Conservation (phyloP, 1,140 invertebrate genomes). For the Colletes gigas region DNA sequence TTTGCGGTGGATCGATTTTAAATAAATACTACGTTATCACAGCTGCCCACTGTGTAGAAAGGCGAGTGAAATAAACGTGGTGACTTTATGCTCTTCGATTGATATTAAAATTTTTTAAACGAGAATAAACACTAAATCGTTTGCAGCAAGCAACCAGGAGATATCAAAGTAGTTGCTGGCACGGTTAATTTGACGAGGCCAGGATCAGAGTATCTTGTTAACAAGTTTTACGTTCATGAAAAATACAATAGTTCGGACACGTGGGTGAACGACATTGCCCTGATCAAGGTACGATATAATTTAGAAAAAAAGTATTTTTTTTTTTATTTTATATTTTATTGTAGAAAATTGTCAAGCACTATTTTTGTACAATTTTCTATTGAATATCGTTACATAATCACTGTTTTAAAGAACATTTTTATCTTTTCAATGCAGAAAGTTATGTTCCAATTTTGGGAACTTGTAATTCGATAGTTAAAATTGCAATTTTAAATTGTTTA, state of each 20-base stretch:
- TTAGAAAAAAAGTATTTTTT: no score
- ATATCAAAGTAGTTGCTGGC: slow-evolving; percentile 34
- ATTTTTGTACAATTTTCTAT: no score
- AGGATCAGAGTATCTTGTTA: not conserved
- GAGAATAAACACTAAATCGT: not conserved
- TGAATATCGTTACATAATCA: no score
- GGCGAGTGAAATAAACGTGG: slow-evolving; percentile 28
- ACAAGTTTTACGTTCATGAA: slow-evolving; percentile 50
- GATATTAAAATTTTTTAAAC: not conserved
- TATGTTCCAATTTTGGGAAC: no score
- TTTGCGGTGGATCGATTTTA: slow-evolving; percentile 81
- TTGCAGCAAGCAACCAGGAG: not conserved
- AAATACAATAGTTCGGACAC: slow-evolving; percentile 38
- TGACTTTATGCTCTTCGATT: not conserved
- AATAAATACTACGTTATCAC: slow-evolving; percentile 78
- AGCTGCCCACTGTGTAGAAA: slow-evolving; percentile 79
- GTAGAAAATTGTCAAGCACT: no score
- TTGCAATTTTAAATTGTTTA: no score
- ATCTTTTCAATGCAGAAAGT: not conserved
- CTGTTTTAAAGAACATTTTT: not conserved
- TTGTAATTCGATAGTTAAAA: no score
- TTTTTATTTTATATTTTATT: no score
- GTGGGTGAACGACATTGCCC: slow-evolving; percentile 57
- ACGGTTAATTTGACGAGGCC: slow-evolving; percentile 26
- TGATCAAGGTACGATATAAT: slow-evolving; percentile 41